Evolutionary conservation across 2,888 invertebrate species (phyloP), one percentile per base, ranked within the genome.

Genomic region (Volucella bombylans): DNA sequence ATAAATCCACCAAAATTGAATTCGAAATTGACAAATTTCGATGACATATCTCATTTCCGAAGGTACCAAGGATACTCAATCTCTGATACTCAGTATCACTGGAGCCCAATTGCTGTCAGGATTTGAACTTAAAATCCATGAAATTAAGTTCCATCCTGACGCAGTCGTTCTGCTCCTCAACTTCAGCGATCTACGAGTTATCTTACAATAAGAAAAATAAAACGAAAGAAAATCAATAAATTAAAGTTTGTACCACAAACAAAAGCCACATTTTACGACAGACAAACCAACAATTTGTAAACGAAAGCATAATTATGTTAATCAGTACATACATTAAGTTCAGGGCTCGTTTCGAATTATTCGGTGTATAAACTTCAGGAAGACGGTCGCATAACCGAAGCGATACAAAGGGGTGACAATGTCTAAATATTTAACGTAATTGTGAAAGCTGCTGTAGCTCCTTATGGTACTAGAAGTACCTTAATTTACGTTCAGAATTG

Each of bases 261-360:
- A 39, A 18, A 65, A 38, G 65, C 15, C 52, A 15, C 38, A 41
- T 41, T 50, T 8, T 41, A n/a, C 0, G n/a, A 11, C 52, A 49
- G 12, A 55, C 31, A n/a, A n/a, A n/a, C n/a, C 9, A 23, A 10
- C 59, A 15, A 54, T 69, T 69, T 15, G 39, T 50, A 41, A n/a
- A 38, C 8, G 39, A n/a, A 57, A 8, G 49, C 49, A 57, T 18
- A 57, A 71, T 61, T 59, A 71, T 71, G 52, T 23, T 41, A 71
- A 71, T 61, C 41, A 43, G 41, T 12, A 43, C 11, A 71, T 71
- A 71, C 31, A 59, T 61, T 71, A 59, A n/a, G 59, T 71, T 71
- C 50, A 71, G 31, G 39, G 50, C 43, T 43, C 43, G 12, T 50
- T 59, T 65, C 61, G 61, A 71, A 61, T 71, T 61, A 52, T 52